phyloP scores from a whole-genome alignment of 2,888 invertebrate genomes.

The Drosophila siamana region DNA sequence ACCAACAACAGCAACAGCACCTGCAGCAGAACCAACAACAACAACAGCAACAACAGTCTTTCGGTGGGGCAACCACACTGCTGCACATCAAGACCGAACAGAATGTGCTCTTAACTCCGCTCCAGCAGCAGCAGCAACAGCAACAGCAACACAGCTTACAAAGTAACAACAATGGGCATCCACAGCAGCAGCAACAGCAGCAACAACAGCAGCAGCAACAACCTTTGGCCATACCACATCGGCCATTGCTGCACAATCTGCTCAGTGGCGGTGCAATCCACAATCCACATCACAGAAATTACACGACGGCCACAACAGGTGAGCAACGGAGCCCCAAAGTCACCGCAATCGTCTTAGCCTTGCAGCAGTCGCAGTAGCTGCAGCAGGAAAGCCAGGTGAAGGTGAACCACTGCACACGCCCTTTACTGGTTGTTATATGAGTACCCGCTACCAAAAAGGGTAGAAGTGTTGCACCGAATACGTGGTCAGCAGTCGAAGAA shows the following conservation, averaged over 20 bases:
- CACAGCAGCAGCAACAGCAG: constrained; percentile 65
- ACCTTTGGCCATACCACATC: constrained; percentile 84
- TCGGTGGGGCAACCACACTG: constrained; percentile 77
- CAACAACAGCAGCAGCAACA: constrained; percentile 71
- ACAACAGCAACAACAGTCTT: constrained; percentile 77
- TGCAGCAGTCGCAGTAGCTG: neutral
- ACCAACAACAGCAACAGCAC: constrained; percentile 70
- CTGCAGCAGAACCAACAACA: constrained; percentile 68
- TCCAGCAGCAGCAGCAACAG: constrained; percentile 66
- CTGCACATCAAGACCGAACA: constrained; percentile 84
- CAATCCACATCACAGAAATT: constrained; percentile 85
- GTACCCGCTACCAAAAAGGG: neutral
- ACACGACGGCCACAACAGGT: constrained; percentile 86
- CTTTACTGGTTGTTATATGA: constrained; percentile 30
- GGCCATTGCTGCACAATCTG: constrained; percentile 85
- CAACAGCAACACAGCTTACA: constrained; percentile 67
- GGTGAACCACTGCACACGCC: constrained; percentile 70
- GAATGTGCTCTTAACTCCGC: constrained; percentile 79
- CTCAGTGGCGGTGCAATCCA: constrained; percentile 85
- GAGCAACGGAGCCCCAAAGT: constrained; percentile 19
- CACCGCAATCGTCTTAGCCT: neutral
- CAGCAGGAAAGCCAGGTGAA: constrained; percentile 26
- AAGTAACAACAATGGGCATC: constrained; percentile 69
- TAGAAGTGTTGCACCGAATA: neutral
- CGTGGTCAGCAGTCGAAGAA: neutral